Evolutionary conservation across 2,888 invertebrate genomes (phyloP), one percentile per base, ranked within the genome.

Genomic region (Trichopria drosophilae): DNA sequence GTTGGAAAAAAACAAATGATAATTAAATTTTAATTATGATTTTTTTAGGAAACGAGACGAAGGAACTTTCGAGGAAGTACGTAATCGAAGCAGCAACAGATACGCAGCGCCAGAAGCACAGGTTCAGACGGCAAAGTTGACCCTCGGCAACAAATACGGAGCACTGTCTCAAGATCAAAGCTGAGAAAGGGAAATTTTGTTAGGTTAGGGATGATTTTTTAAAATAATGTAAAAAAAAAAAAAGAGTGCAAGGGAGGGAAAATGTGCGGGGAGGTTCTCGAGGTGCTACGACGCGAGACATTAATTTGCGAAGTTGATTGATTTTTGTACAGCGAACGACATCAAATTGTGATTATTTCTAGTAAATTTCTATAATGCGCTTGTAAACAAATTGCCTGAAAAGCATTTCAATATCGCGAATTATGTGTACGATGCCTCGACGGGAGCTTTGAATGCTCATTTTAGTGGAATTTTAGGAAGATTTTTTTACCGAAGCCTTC

Each of bases 81-180:
- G 81, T 56, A 81, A 81, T 59, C 77, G 76, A 63, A 80, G 80
- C 44, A 77, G 81, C 13, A 78, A 77, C 60, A 77, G 78, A 63
- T 78, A 78, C 57, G 77, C 77, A 45, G 66, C 76, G 42, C 78
- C 77, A 53, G 76, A 78, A 13, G 66, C 74, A 42, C 77, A 77
- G 49, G 61, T 72, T 31, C 78, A 80, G 66, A 79, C 79, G 39
- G 79, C 82, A 31, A 81, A 81, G 56, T 71, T 84, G 31, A 79
- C 79, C 16, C 75, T 84, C 65, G 84, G 82, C 60, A 85, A 84
- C 75, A 84, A 84, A 69, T 85, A 80, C 65, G 82, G 81, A 64
- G 81, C 84, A 54, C 75, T 84, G 12, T 80, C 81, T 59, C 79
- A 80, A 64, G 82, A 82, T 70, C 77, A 78, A 63, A 78, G 77